These are phyloP conservation scores for Rachycentron canadum DNA, from an alignment of 2,797 vertebrate genomes.

Conservation along the genomic window DNA sequence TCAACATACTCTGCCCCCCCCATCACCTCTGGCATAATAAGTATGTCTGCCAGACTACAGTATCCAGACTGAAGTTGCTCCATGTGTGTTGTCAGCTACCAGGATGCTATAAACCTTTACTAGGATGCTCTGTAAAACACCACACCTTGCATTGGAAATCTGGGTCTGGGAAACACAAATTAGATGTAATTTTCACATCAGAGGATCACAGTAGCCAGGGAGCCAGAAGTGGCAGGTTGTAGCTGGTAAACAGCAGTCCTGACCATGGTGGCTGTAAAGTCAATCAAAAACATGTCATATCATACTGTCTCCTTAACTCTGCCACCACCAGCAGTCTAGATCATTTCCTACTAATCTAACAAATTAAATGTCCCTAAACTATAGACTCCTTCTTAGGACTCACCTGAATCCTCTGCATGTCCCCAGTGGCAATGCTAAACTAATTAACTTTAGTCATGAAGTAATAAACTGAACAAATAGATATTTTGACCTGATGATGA, in stretches of 20 bases:
- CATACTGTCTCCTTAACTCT: not conserved
- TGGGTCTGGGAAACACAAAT: conserved; percentile 37
- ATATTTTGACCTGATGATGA: not conserved
- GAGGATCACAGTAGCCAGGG: not conserved
- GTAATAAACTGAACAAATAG: not conserved
- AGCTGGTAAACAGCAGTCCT: conserved; percentile 7
- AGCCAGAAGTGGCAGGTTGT: not conserved
- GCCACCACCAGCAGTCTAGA: not conserved
- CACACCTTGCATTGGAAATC: conserved; percentile 43
- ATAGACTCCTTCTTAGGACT: not conserved
- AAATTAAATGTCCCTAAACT: not conserved
- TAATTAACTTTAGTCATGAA: not conserved
- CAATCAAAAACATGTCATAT: not conserved
- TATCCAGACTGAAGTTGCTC: conserved; percentile 54
- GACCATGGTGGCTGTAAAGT: not conserved
- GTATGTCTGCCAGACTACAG: conserved; percentile 69
- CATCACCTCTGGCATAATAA: conserved; percentile 55
- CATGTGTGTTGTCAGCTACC: conserved; percentile 62
- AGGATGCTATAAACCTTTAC: conserved; percentile 59
- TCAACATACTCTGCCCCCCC: conserved; percentile 46
- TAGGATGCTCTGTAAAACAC: conserved; percentile 55
- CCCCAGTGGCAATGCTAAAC: not conserved
- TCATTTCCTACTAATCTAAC: not conserved
- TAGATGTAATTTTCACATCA: no score
- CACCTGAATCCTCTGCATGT: not conserved